Conservation (phyloP, 2,797 vertebrate species). For the Hylomyscus alleni region DNA sequence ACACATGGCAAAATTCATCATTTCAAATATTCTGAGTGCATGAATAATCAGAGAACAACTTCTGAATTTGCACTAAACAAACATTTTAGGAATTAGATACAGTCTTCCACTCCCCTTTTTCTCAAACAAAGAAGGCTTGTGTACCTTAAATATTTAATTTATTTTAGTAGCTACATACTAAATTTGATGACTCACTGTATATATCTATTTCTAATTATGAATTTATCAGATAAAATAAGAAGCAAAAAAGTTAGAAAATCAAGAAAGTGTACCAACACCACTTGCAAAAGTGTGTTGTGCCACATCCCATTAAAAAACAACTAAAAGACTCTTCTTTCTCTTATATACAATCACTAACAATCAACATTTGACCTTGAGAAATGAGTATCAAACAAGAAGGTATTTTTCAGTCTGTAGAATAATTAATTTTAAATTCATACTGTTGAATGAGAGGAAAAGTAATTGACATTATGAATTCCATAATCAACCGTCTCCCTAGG, state of each 20-base stretch:
- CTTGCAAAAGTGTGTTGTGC: not conserved
- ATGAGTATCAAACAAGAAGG: not conserved
- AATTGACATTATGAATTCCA: not conserved
- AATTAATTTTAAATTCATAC: not conserved
- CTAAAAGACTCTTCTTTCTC: not conserved
- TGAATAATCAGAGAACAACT: constrained; percentile 4
- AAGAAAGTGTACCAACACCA: not conserved
- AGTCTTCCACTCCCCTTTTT: not conserved
- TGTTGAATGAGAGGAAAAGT: not conserved
- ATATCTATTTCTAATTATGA: not conserved
- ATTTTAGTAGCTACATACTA: not conserved
- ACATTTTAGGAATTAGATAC: not conserved
- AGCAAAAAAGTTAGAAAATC: not conserved
- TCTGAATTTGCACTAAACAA: not conserved
- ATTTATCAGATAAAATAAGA: not conserved
- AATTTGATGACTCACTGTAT: not conserved
- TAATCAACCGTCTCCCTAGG: too few relatives aligned
- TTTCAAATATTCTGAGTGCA: not conserved
- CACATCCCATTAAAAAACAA: not conserved
- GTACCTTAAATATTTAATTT: constrained; percentile 13
- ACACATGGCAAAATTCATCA: not conserved
- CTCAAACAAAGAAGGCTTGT: not conserved
- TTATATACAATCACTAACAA: not conserved
- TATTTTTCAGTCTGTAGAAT: not conserved
- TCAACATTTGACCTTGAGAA: not conserved